Evolutionary conservation across 2,797 vertebrate genomes (phyloP), one percentile per base, ranked within the genome.

Genomic region (Semaprochilodus insignis): DNA sequence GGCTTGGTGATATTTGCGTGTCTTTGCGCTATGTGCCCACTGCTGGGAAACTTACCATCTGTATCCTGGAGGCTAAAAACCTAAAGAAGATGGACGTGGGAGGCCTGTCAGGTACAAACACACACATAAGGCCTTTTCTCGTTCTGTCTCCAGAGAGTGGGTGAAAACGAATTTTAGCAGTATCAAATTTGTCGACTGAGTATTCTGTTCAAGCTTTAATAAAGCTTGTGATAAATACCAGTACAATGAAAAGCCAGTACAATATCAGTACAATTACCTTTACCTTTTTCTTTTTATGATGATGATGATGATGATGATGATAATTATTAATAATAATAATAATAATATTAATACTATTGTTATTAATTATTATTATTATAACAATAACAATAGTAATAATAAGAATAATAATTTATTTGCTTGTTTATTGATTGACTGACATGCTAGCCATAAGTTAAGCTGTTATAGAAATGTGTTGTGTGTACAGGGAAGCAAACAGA

Each of bases 81-180:
- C 95, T 99, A 88, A 99, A 99, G 95, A 99, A 99, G 93, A 99
- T 99, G 98, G 98, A 99, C 48, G 98, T 98, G 0, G 97, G 98
- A 0, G 98, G 98, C 78, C 95, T 99, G 85, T 99, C 98, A 94
- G 98, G 98, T 97, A 84, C 27, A 84, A 62, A 76, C 27, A 63
- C 44, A 67, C 14, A 51, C 54, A 74, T 34, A 57, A 34, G 15
- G 59, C 15, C 3, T 15, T 34, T 36, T 69, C 17, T 73, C 17
- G 36, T 57, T 74, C 51, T 77, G 1, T 48, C 17, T 72, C 34
- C 60, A 57, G n/a, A 76, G 65, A 71, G 48, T 80, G 72, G 82
- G 77, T 75, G 71, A 78, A 67, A 21, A 73, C 62, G 3, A 75
- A 17, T 6, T 16, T 67, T 66, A 59, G 23, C n/a, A 31, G 8